These are phyloP conservation scores for Bombylius discolor DNA, from an alignment of 2,888 invertebrate genomes.

Conservation along the genomic window DNA sequence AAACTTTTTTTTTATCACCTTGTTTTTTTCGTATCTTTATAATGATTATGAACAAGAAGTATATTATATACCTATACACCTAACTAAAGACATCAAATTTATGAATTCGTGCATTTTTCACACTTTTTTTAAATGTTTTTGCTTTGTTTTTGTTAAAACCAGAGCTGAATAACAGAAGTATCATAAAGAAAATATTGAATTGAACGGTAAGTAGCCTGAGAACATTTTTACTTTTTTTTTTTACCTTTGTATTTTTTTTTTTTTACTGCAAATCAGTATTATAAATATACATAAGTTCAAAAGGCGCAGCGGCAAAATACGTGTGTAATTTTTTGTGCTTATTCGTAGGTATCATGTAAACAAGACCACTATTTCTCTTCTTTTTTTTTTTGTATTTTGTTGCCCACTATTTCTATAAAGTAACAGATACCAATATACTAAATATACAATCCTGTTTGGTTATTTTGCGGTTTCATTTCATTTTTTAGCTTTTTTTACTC, in stretches of 20 bases:
- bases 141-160: no score
- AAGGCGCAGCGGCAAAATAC: no score
- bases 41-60: no score
- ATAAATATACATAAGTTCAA: neutral
- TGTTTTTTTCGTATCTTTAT: no score
- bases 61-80: no score
- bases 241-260: neutral
- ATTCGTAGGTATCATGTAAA: slow-evolving; percentile 2
- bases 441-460: neutral
- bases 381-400: neutral
- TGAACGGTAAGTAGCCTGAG: neutral
- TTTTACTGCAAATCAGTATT: no score
- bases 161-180: no score
- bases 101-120: neutral
- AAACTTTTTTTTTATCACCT: no score
- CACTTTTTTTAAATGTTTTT: neutral
- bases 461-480: neutral
- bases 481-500: neutral
- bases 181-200: no score
- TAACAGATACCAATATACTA: neutral
- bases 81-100: neutral
- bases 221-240: neutral
- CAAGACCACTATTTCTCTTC: neutral
- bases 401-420: no score
- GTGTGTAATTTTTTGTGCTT: no score